Conservation (phyloP, 2,797 vertebrate genomes). For the Pseudotriccus pelzelni region DNA sequence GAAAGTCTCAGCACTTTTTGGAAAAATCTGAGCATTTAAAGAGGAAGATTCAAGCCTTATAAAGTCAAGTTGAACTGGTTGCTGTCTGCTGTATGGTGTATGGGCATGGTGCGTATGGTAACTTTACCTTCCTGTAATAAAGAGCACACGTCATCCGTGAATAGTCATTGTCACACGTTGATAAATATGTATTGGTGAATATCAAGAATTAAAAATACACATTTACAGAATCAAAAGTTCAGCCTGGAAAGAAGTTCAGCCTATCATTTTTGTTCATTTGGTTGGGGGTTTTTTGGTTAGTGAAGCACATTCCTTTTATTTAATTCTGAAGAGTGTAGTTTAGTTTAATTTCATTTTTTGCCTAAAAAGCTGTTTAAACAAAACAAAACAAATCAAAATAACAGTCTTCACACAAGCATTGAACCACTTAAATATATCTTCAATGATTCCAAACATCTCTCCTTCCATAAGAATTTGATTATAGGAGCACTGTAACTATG, state of each 20-base stretch:
- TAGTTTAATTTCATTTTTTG: background rate
- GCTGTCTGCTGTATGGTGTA: background rate
- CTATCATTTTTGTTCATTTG: background rate
- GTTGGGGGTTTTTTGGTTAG: background rate
- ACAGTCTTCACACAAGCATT: conserved; percentile 13
- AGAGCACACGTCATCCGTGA: background rate
- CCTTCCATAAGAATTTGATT: background rate
- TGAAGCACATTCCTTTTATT: conserved; percentile 27
- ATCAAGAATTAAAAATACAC: background rate
- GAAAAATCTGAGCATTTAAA: background rate
- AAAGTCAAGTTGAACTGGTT: background rate
- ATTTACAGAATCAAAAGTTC: background rate
- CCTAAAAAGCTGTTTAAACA: background rate
- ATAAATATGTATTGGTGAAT: background rate
- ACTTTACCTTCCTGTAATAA: background rate
- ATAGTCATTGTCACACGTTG: background rate
- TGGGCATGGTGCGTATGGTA: background rate
- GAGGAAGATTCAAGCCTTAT: background rate
- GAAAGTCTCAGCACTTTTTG: background rate
- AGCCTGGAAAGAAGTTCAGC: background rate
- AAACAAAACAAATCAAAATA: conserved; percentile 6
- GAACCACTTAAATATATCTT: conserved; percentile 12
- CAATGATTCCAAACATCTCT: background rate
- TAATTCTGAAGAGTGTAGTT: background rate
- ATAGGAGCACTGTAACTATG: background rate